Evolutionary conservation across 2,113 vertebrate genomes (phyloP), one percentile per base, ranked within the genome.

Genomic region (Callipepla californica): DNA sequence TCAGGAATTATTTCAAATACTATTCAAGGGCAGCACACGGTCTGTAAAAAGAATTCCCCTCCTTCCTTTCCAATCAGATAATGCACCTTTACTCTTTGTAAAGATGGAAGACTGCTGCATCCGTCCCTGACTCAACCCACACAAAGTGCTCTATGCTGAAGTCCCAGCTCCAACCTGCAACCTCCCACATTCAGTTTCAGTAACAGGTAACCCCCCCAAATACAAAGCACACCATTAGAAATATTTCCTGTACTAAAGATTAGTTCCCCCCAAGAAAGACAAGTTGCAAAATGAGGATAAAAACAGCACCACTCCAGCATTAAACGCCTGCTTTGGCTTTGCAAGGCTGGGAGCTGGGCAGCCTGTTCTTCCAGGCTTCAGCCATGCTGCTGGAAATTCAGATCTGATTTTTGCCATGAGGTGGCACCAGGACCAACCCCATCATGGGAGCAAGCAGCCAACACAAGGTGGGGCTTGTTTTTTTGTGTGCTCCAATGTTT

Each of bases 391-490:
- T 32, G 90, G 91, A 74, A 90, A 82, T 32, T 58, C 28, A 6
- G n/a, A 40, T 2, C 15, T 6, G 80, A 28, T 30, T 78, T 63
- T 51, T 91, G 93, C 95, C 96, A 48, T 94, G 61, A 74, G 82
- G 90, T 88, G 94, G 85, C 84, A 48, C 40, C 57, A 92, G 75
- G 82, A 47, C 14, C 72, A 62, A 32, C 53, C 81, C 88, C 89
- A 44, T 12, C 2, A 4, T 0, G 32, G 65, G 70, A 34, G 59
- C 50, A 32, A 32, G 42, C 90, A 16, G 78, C 57, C 82, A 61
- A 36, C 69, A 82, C 82, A 91, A 96, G 84, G 62, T 74, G 42
- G 57, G 65, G 92, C 62, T 76, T 61, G 75, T 79, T 85, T 84
- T 72, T 55, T 58, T 69, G 74, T 47, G 1, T 34, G 74, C 40